Evolutionary conservation across 2,888 invertebrate genomes (phyloP).

Genomic region (Pocota personata): DNA sequence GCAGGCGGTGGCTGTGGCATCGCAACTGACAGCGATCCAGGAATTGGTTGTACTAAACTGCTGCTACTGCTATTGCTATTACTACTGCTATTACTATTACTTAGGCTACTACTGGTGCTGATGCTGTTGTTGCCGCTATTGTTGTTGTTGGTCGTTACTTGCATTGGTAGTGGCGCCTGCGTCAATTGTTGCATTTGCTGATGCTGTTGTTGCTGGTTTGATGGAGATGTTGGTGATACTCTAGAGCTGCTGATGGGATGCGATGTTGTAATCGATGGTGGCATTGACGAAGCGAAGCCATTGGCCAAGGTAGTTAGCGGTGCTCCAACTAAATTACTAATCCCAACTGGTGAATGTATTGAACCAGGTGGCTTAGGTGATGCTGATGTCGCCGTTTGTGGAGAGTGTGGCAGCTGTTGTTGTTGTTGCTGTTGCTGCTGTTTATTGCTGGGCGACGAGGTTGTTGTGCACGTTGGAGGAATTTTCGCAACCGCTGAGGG

Average conservation of each 20-base stretch:
- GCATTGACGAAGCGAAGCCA: conserved; percentile 77
- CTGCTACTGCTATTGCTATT: conserved; percentile 71
- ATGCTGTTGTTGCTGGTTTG: conserved; percentile 56
- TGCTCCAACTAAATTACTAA: conserved; percentile 77
- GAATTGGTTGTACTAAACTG: conserved; percentile 84
- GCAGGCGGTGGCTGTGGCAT: conserved; percentile 77
- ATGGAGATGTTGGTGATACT: conserved; percentile 75
- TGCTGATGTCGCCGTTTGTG: conserved; percentile 64
- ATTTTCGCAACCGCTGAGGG: conserved; percentile 77
- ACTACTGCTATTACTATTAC: conserved; percentile 76
- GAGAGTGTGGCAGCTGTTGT: conserved; percentile 63
- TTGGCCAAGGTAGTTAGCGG: conserved; percentile 77
- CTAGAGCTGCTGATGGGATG: conserved; percentile 76
- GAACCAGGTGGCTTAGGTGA: conserved; percentile 70
- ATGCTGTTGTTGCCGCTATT: conserved; percentile 73
- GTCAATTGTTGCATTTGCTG: conserved; percentile 77
- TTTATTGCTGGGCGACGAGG: conserved; percentile 70
- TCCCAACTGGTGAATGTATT: conserved; percentile 73
- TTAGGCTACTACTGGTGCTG: conserved; percentile 72
- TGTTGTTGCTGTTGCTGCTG: conserved; percentile 61
- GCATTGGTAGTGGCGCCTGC: conserved; percentile 75
- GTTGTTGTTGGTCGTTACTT: conserved; percentile 76
- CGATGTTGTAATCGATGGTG: conserved; percentile 77
- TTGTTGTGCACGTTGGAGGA: conserved; percentile 76
- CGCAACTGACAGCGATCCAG: conserved; percentile 78